Conservation (phyloP, 1,140 invertebrate genomes). For the Drosophila littoralis region DNA sequence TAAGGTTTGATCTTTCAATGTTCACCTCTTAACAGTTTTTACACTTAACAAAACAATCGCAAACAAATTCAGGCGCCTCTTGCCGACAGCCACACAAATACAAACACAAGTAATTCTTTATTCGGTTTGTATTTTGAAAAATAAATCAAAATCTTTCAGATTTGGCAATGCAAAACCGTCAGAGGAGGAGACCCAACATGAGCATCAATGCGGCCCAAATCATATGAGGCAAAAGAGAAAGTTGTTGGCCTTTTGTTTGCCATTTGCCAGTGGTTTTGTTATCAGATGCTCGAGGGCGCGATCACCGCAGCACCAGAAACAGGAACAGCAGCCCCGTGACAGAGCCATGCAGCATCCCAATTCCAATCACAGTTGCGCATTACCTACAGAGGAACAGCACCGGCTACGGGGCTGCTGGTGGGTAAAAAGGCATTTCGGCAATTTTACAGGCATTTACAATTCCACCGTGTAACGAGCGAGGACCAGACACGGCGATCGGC, state of each 20-base stretch:
- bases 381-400: slow-evolving; percentile 39
- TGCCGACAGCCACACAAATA: slow-evolving; percentile 53
- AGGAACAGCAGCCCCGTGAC: slow-evolving; percentile 26
- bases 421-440: slow-evolving; percentile 31
- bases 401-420: not conserved
- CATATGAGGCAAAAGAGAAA: slow-evolving; percentile 72
- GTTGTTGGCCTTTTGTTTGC: slow-evolving; percentile 70
- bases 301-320: slow-evolving; percentile 47
- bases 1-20: not conserved
- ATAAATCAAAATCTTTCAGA: slow-evolving; percentile 73
- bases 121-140: slow-evolving; percentile 26
- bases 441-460: slow-evolving; percentile 76
- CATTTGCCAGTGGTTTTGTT: slow-evolving; percentile 80
- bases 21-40: not conserved
- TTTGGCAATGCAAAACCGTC: slow-evolving; percentile 57
- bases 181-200: not conserved
- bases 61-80: slow-evolving; percentile 57
- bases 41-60: slow-evolving; percentile 20
- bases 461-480: slow-evolving; percentile 78
- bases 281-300: slow-evolving; percentile 79
- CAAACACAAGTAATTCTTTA: slow-evolving; percentile 19
- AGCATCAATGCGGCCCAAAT: slow-evolving; percentile 43
- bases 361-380: slow-evolving; percentile 19
- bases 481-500: slow-evolving; percentile 27
- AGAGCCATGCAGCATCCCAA: slow-evolving; percentile 23